Evolutionary conservation across 2,797 vertebrate species (phyloP), one percentile per base, ranked within the genome.

Genomic region (Gila robusta): DNA sequence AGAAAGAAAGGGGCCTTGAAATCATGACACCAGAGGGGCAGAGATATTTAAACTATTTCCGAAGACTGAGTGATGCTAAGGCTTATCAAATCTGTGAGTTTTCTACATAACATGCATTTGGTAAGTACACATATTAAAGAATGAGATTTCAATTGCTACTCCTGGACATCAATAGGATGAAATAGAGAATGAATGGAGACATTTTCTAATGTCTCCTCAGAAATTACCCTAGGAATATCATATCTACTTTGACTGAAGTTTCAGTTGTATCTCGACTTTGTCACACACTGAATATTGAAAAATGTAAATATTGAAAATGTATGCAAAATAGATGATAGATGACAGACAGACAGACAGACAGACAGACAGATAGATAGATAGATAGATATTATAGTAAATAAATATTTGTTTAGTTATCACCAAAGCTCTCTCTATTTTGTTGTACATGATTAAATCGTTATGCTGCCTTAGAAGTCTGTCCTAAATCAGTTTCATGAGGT

Each of bases 41-140:
- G 41, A 88, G 70, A 87, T 73, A 81, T 87, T 76, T 72, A 41
- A 87, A 83, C 41, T 49, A 82, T 88, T 90, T 89, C 77, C 26
- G 12, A 87, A 73, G 12, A 19, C 39, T 66, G n/a, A 62, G 41
- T 80, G 64, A 80, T 77, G 5, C 28, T 64, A 28, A 26, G 9
- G 23, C 44, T 16, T 26, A 69, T 26, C 49, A 69, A 69, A 62
- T 79, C 17, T 37, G 17, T 19, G 28, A 19, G 32, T 67, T 37
- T 69, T 37, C 16, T 32, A 21, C 2, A 69, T 69, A 19, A 69
- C 4, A 70, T 66, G 28, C 28, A 16, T 77, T 56, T 39, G 32
- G 21, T 39, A 16, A n/a, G 32, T 23, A 37, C 52, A 77, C 49
- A 39, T n/a, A 23, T 56, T 32, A 56, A 16, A 56, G 17, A 35